These are phyloP conservation scores for Camptogramma bilineatum DNA, from an alignment of 2,888 invertebrate genomes.

Conservation along the genomic window DNA sequence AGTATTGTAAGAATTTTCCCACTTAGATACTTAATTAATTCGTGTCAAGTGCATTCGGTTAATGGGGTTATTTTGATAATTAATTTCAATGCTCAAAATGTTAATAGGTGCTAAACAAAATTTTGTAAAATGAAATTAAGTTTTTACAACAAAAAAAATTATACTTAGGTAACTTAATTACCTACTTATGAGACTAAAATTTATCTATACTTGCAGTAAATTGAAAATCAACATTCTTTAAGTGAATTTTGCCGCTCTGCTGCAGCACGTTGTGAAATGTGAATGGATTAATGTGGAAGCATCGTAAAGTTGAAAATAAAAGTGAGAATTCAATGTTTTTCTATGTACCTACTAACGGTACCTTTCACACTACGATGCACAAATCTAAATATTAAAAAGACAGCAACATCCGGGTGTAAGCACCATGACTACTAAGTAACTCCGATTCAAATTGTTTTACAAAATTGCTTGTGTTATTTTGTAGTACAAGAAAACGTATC, in stretches of 20 bases:
- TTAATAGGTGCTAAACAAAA: slow-evolving; percentile 51
- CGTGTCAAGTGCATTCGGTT: slow-evolving; percentile 74
- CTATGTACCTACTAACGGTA: slow-evolving; percentile 67
- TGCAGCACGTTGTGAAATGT: slow-evolving; percentile 7
- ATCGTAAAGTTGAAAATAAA: slow-evolving; percentile 68
- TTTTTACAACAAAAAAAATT: neutral
- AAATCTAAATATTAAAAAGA: slow-evolving; percentile 71
- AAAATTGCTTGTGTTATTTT: slow-evolving; percentile 57
- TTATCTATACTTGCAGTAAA: neutral
- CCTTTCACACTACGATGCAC: slow-evolving; percentile 64
- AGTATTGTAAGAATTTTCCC: slow-evolving; percentile 72
- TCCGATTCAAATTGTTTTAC: slow-evolving; percentile 55
- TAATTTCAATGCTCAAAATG: slow-evolving; percentile 57
- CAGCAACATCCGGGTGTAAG: slow-evolving; percentile 70
- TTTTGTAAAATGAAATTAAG: neutral
- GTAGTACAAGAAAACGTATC: slow-evolving; percentile 36
- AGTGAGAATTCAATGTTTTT: slow-evolving; percentile 76
- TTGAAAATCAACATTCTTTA: neutral
- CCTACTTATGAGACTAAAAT: no score
- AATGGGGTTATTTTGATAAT: slow-evolving; percentile 60
- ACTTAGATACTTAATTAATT: slow-evolving; percentile 62
- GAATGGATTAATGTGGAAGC: slow-evolving; percentile 43
- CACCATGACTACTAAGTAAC: slow-evolving; percentile 64
- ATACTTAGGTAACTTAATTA: neutral
- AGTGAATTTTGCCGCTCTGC: neutral